Evolutionary conservation across 2,888 invertebrate species (phyloP).

Genomic region (Philonicus albiceps): DNA sequence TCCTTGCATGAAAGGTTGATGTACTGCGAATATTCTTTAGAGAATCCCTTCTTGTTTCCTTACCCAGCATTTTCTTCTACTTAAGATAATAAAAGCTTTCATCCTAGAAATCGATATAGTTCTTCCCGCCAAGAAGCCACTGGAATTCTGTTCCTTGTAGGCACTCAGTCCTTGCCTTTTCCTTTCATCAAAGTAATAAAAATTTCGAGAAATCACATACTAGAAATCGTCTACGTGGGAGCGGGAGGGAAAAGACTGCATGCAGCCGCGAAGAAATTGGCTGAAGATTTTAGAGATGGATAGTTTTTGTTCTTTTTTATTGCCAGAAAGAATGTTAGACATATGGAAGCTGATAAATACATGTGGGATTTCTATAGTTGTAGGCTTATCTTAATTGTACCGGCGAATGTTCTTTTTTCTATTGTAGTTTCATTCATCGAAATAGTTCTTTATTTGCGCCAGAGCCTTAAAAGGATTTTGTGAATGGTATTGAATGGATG

Average conservation of each 20-base stretch:
- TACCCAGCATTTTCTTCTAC: background rate
- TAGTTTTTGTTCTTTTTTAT: background rate
- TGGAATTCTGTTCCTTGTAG: background rate
- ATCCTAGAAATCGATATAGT: background rate
- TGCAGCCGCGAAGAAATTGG: background rate
- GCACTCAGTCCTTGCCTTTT: background rate
- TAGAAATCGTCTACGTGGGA: background rate
- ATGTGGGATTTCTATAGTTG: background rate
- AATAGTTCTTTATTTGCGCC: background rate
- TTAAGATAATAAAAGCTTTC: slow-evolving; percentile 2
- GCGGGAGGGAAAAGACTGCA: background rate
- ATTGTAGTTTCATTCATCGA: slow-evolving; percentile 19
- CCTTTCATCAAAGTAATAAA: background rate
- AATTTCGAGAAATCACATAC: background rate
- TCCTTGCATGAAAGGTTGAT: background rate
- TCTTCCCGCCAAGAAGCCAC: background rate
- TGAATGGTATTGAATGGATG: slow-evolving; percentile 18
- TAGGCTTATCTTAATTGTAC: slow-evolving; percentile 25
- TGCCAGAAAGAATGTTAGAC: background rate
- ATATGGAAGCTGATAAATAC: background rate
- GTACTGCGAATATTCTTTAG: background rate
- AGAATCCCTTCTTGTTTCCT: slow-evolving; percentile 37
- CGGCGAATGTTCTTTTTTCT: background rate
- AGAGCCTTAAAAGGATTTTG: slow-evolving; percentile 5
- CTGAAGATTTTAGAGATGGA: background rate